Conservation (phyloP, 2,888 invertebrate species). For the Bellardia pandia region DNA sequence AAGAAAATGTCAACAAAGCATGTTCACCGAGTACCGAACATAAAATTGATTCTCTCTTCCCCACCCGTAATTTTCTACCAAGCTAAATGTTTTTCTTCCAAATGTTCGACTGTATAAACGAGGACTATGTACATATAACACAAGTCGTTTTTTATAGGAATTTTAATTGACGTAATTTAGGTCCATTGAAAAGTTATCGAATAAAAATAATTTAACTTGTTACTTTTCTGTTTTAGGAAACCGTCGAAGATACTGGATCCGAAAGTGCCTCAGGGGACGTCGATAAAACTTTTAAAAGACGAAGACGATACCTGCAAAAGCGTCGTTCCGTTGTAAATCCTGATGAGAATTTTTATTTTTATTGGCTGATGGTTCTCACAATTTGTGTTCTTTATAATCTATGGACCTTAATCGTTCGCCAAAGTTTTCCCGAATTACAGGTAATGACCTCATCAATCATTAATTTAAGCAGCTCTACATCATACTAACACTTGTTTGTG, state of each 20-base stretch:
- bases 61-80: too few relatives aligned
- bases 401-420: slow-evolving; percentile 97
- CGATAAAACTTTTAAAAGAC: slow-evolving; percentile 86
- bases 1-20: too few relatives aligned
- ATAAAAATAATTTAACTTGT: too few relatives aligned
- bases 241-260: slow-evolving; percentile 89
- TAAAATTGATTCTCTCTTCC: too few relatives aligned
- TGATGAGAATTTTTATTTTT: slow-evolving; percentile 97
- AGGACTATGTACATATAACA: too few relatives aligned
- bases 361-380: slow-evolving; percentile 96
- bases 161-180: too few relatives aligned
- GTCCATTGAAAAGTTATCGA: too few relatives aligned
- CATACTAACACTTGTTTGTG: background rate
- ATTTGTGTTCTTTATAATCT: slow-evolving; percentile 96
- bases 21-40: too few relatives aligned
- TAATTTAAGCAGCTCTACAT: background rate
- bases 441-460: slow-evolving; percentile 77
- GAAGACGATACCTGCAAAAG: slow-evolving; percentile 89
- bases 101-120: too few relatives aligned
- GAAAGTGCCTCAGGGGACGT: slow-evolving; percentile 88
- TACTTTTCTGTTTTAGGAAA: slow-evolving; percentile 82
- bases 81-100: too few relatives aligned
- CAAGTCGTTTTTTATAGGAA: too few relatives aligned
- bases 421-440: slow-evolving; percentile 96
- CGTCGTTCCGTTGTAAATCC: slow-evolving; percentile 95